Base-by-base conservation (phyloP, 2,888 invertebrate genomes). In the Pasiphila rectangulata region DNA sequence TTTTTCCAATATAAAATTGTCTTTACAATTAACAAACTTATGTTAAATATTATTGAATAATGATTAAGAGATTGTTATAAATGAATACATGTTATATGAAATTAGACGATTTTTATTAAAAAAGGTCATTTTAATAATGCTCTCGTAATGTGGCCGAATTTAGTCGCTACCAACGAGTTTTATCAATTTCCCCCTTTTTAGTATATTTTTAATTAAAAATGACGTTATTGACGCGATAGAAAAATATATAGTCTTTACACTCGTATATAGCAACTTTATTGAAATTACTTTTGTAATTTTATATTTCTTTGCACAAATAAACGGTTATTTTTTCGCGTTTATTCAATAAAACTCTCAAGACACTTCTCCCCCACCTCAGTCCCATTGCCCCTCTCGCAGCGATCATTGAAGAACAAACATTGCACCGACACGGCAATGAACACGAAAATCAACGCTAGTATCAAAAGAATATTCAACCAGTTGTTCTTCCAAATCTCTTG, bases 401-500 rank as follows among this genome's bases (percentile, higher is more conserved):
- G 56, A 39, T 71, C 70, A 3, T 57, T 67, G 6, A 75, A 66
- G 51, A 84, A 61, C 9, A 84, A 44, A 57, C 79, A 80, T 51
- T 87, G 86, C 5, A 85, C 45, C 3, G 88, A 59, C 38, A 83
- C 29, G 1, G 80, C 81, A 1, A 87, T 35, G 7, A 84, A 59
- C 16, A 83, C 78, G 2, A 86, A 75, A 2, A 87, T 24, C 1
- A 87, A 45, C 2, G 80, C 77, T 5, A 88, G 20, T 13, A 87
- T 56, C 34, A 77, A 63, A 5, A 86, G 39, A 12, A 88, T 83
- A 53, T 88, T 88, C 57, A 88, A 49, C 88, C 88, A 87, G 17
- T 86, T 79, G 19, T 87, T 85, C 9, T 64, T 81, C 79, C 83
- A 86, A 3, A 83, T 67, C 1, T 61, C 64, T 43, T 78, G 76